Evolutionary conservation across 1,140 invertebrate species (phyloP), one percentile per base, ranked within the genome.

Genomic region (Drosophila eugracilis): DNA sequence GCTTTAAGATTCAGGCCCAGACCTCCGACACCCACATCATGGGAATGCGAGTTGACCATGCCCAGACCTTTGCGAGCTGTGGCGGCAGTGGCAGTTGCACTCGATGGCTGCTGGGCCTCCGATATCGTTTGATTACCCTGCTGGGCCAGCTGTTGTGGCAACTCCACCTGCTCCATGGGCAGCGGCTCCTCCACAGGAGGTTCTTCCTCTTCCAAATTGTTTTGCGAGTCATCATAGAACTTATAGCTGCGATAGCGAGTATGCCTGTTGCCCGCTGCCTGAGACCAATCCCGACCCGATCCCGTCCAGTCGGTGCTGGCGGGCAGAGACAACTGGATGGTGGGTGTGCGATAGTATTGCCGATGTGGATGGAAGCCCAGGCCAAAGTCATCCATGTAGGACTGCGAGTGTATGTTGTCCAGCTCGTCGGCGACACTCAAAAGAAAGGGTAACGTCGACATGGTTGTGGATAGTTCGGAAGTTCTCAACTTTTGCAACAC

Each of bases 291-390:
- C 17, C 70, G 26, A 4, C 70, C 42, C 17, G 77, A 34, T 17
- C 76, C 76, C 12, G 85, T 89, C 90, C 90, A 91, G 34, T 91
- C 90, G 7, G 75, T 84, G 72, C 86, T 89, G 44, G 90, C 90
- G 7, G 90, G 90, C 72, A 91, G 62, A 17, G 90, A 91, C 4
- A 91, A 52, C 54, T 91, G 90, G 28, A 91, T 91, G 39, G 90
- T 90, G 10, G 90, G 90, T 14, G 90, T 78, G 6, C 90, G 78
- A 57, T 91, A 90, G 48, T 91, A 91, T 15, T 91, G 90, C 0
- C 90, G 84, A 53, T 91, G 90, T 15, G 90, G 90, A 88, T 91
- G 86, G 71, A 91, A 91, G 49, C 90, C 90, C 77, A 91, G 54
- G 4, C 90, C 90, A 14, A 91, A 91, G 66, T 91, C 90, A 44